Conservation (phyloP, 2,797 vertebrate species). For the Premnoplex brunnescens region DNA sequence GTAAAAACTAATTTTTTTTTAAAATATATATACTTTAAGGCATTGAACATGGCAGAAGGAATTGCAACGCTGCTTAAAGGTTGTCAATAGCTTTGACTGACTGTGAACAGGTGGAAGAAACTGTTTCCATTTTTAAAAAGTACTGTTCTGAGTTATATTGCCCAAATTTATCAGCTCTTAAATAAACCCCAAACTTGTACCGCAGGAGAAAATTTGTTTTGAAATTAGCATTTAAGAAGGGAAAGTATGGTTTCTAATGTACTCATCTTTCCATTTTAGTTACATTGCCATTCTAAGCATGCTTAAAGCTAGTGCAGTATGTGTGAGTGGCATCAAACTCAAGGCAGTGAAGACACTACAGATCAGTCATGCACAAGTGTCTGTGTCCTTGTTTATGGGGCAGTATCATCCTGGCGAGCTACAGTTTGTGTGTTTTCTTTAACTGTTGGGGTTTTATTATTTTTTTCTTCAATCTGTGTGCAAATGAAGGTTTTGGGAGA, state of each 20-base stretch:
- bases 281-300: neutral
- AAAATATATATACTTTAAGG: neutral
- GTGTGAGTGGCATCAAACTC: neutral
- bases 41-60: neutral
- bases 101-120: neutral
- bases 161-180: neutral
- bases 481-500: neutral
- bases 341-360: neutral
- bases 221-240: neutral
- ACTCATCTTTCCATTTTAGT: neutral
- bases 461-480: neutral
- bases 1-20: neutral
- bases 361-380: fast-evolving
- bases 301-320: neutral
- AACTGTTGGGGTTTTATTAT: neutral
- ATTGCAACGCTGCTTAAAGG: neutral
- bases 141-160: neutral
- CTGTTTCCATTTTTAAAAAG: neutral
- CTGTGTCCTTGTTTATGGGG: neutral
- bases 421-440: neutral
- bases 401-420: neutral
- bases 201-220: neutral
- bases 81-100: neutral
- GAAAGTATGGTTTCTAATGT: neutral
- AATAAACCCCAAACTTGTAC: neutral